Conservation (phyloP, 2,888 invertebrate species). For the Druceiella hillmani region DNA sequence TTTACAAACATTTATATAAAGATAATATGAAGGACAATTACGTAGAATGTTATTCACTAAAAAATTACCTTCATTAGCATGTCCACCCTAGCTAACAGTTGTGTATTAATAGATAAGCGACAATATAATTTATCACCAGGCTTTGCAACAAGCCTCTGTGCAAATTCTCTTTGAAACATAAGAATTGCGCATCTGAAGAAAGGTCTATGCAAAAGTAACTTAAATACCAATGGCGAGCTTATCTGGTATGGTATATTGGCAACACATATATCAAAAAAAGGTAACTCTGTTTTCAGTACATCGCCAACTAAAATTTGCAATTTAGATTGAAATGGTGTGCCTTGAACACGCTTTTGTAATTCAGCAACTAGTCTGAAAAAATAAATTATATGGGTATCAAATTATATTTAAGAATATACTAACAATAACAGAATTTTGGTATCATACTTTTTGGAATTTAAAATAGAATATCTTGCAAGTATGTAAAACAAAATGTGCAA, state of each 20-base stretch:
- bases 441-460: not conserved
- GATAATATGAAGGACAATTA: conserved; percentile 2
- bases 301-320: conserved; percentile 92
- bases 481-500: not conserved
- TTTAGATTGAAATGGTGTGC: conserved; percentile 83
- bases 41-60: conserved; percentile 15
- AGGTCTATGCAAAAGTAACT: conserved; percentile 80
- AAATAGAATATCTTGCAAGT: not conserved
- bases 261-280: conserved; percentile 96
- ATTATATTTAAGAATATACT: no score
- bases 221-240: conserved; percentile 93
- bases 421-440: no score
- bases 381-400: conserved; percentile 18
- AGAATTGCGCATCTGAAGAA: conserved; percentile 91
- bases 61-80: conserved; percentile 88
- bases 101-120: conserved; percentile 93
- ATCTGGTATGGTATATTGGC: conserved; percentile 99
- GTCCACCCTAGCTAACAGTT: conserved; percentile 90
- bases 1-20: not conserved
- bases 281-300: conserved; percentile 88
- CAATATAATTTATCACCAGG: conserved; percentile 97
- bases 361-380: conserved; percentile 81
- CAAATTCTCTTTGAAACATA: conserved; percentile 99
- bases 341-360: conserved; percentile 92
- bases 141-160: conserved; percentile 91